These are phyloP conservation scores for Spondyliosoma cantharus DNA, from an alignment of 2,797 vertebrate genomes.

Conservation along the genomic window DNA sequence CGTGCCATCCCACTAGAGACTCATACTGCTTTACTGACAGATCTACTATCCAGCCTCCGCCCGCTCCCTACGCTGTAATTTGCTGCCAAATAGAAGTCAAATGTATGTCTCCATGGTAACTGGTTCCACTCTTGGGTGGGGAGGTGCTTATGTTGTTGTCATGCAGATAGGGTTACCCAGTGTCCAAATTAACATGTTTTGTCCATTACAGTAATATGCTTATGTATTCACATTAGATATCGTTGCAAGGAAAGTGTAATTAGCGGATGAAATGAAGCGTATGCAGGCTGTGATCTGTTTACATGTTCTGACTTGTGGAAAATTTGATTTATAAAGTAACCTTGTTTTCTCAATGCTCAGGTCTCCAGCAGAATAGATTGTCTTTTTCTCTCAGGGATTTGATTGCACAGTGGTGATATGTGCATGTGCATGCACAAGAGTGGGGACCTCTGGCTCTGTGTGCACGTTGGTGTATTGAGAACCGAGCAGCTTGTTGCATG, in stretches of 20 bases:
- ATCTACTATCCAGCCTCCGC: conserved; percentile 35
- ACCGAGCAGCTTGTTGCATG: conserved; percentile 71
- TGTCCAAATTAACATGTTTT: conserved; percentile 62
- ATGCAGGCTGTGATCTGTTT: conserved; percentile 21
- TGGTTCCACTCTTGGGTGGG: conserved; percentile 56
- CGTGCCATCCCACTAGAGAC: conserved; percentile 39
- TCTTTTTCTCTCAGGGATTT: conserved; percentile 37
- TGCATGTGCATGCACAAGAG: conserved; percentile 80
- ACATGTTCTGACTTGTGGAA: conserved; percentile 32
- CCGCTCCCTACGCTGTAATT: conserved; percentile 61
- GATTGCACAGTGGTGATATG: conserved; percentile 53
- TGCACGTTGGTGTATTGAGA: conserved; percentile 58
- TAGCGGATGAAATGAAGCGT: conserved; percentile 16
- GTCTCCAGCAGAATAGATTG: conserved; percentile 59
- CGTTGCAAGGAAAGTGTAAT: not conserved
- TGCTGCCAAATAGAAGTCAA: conserved; percentile 68
- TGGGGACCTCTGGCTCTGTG: conserved; percentile 53
- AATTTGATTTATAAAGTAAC: conserved; percentile 45
- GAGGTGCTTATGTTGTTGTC: conserved; percentile 72
- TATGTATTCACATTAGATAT: conserved; percentile 19
- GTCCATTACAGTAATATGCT: conserved; percentile 40
- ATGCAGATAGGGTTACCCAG: conserved; percentile 71
- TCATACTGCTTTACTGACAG: conserved; percentile 32
- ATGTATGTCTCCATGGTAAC: conserved; percentile 77
- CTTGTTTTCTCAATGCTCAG: conserved; percentile 62